A percentile compares a stretch with the other conserved stretches of the same genome.
Evolutionary conservation across 2,888 invertebrate genomes (phyloP).

Genomic region (Orchesellides sinensis): DNA sequence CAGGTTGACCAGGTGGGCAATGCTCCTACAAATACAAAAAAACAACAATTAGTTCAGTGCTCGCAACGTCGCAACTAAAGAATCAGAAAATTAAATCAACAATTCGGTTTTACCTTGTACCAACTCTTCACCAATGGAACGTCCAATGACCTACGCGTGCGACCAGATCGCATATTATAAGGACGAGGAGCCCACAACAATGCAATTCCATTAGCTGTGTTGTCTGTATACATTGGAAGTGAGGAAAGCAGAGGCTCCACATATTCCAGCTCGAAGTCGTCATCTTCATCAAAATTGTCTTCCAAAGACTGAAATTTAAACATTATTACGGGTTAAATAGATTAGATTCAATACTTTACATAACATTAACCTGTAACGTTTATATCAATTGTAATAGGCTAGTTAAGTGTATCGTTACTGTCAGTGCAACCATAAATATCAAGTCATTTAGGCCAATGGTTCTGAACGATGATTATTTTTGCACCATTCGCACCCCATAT

Average conservation of each 20-base stretch:
- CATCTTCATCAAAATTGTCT: slow-evolving; percentile 87
- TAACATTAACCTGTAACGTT: no score
- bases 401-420: background rate
- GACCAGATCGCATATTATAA: slow-evolving; percentile 96
- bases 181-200: slow-evolving; percentile 98
- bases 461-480: no score
- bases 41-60: no score
- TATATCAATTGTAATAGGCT: no score
- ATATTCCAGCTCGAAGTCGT: slow-evolving; percentile 93
- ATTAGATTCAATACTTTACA: background rate
- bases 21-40: slow-evolving; percentile 81
- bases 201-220: slow-evolving; percentile 99
- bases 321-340: background rate
- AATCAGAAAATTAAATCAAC: slow-evolving; percentile 78
- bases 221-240: slow-evolving; percentile 97
- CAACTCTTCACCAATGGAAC: slow-evolving; percentile 98
- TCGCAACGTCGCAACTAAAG: background rate
- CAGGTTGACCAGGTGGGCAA: slow-evolving; percentile 96
- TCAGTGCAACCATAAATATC: background rate
- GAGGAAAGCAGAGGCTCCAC: slow-evolving; percentile 96
- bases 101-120: slow-evolving; percentile 83
- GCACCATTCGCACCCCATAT: no score
- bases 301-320: slow-evolving; percentile 56
- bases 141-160: slow-evolving; percentile 95
- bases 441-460: background rate